Conservation (phyloP, 1,140 invertebrate genomes). For the Caenorhabditis brenneri region DNA sequence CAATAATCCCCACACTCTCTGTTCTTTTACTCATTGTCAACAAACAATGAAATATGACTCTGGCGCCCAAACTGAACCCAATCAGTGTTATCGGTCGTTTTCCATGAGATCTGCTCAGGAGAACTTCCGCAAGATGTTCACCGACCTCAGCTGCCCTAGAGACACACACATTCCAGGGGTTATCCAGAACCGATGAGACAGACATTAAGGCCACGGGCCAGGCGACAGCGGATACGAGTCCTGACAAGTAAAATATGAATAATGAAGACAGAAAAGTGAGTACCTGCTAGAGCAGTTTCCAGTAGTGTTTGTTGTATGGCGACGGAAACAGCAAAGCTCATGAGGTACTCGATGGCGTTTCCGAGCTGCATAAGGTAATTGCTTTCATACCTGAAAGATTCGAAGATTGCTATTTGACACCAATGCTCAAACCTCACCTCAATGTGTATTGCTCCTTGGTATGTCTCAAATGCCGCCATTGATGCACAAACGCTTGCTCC, state of each 20-base stretch:
- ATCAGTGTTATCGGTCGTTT: conserved; percentile 79
- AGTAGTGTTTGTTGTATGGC: conserved; percentile 80
- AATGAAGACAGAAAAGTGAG: conserved; percentile 18
- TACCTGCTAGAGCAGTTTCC: conserved; percentile 78
- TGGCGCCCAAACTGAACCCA: conserved; percentile 79
- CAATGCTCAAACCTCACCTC: too few species aligned
- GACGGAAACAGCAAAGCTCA: conserved; percentile 76
- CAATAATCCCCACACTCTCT: conserved; percentile 75
- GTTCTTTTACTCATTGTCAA: conserved; percentile 72
- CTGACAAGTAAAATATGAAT: too few species aligned
- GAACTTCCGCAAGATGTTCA: conserved; percentile 78
- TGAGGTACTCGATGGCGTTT: conserved; percentile 76
- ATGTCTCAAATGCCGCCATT: conserved; percentile 76
- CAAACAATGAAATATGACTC: conserved; percentile 79
- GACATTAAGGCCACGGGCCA: conserved; percentile 78
- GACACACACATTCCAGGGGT: conserved; percentile 81
- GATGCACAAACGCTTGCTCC: conserved; percentile 63
- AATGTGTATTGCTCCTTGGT: conserved; percentile 77
- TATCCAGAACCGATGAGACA: conserved; percentile 78
- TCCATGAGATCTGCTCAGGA: conserved; percentile 77
- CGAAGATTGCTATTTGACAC: neutral
- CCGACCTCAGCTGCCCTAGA: conserved; percentile 77
- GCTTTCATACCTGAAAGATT: conserved; percentile 75
- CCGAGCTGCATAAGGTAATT: conserved; percentile 74
- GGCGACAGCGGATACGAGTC: conserved; percentile 77